Conservation (phyloP, 2,888 invertebrate species). For the Lasius fuliginosus region DNA sequence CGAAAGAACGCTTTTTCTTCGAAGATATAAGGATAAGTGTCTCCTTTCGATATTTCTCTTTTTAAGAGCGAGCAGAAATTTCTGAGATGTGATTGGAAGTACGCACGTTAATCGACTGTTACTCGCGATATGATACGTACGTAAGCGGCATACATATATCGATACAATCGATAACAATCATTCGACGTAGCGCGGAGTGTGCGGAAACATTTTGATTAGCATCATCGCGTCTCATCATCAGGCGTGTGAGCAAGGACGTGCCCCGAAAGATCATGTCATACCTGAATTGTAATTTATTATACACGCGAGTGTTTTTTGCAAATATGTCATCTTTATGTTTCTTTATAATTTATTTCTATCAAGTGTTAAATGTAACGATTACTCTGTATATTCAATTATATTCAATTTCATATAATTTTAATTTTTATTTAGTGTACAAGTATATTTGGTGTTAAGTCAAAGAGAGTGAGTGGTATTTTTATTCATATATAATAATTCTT, state of each 20-base stretch:
- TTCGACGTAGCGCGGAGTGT: neutral
- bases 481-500: slow-evolving; percentile 2
- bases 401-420: neutral
- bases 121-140: slow-evolving; percentile 48
- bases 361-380: neutral
- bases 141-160: slow-evolving; percentile 52
- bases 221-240: neutral
- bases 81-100: slow-evolving; percentile 23
- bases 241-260: neutral
- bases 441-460: slow-evolving; percentile 1
- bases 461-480: neutral
- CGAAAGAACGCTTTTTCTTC: neutral
- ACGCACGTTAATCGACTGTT: slow-evolving; percentile 61
- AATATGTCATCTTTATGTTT: neutral
- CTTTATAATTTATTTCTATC: neutral
- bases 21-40: neutral
- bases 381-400: neutral
- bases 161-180: slow-evolving; percentile 63
- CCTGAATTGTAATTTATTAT: neutral
- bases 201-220: slow-evolving; percentile 26
- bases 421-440: neutral
- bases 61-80: neutral
- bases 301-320: neutral
- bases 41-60: neutral
- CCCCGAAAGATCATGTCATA: neutral